Percentiles rank a stretch among this genome's conserved stretches.
Conservation (phyloP, 2,888 invertebrate genomes). For the Platerodrilus igneus region DNA sequence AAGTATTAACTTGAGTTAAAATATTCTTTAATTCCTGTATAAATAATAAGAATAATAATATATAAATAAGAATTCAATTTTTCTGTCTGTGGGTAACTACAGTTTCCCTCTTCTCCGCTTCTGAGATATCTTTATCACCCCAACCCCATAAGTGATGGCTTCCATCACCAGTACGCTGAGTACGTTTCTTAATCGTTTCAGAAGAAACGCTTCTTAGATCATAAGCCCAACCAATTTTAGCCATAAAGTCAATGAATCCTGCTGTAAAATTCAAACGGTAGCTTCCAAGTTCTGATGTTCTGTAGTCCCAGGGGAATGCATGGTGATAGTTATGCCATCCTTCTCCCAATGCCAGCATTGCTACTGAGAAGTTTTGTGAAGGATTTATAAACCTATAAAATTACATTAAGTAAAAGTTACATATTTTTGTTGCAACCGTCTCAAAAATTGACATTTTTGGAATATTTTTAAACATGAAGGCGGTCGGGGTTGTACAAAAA, state of each 20-base stretch:
- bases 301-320: slow-evolving; percentile 81
- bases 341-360: slow-evolving; percentile 66
- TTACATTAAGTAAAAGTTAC: neutral
- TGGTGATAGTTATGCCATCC: slow-evolving; percentile 90
- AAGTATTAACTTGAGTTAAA: too few relatives aligned
- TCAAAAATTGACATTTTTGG: too few relatives aligned
- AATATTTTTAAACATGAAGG: too few relatives aligned
- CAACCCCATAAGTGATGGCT: slow-evolving; percentile 74
- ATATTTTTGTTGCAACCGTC: slow-evolving; percentile 35
- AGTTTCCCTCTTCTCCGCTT: too few relatives aligned
- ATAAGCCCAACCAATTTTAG: slow-evolving; percentile 81
- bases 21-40: too few relatives aligned
- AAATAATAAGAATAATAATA: too few relatives aligned
- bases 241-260: slow-evolving; percentile 73
- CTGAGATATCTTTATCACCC: slow-evolving; percentile 73
- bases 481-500: too few relatives aligned
- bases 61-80: too few relatives aligned
- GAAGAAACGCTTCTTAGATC: slow-evolving; percentile 75
- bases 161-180: slow-evolving; percentile 70
- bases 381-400: slow-evolving; percentile 60
- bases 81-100: too few relatives aligned
- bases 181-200: slow-evolving; percentile 64
- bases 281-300: slow-evolving; percentile 73
- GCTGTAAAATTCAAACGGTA: slow-evolving; percentile 70
- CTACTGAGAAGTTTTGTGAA: slow-evolving; percentile 64